phyloP scores from a whole-genome alignment of 2,113 vertebrate species.

The Mus musculus region GRCm39 chr4:95905501-95906000 shows the following conservation, averaged over 20 bases:
- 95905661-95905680: conserved; percentile 54
- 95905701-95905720: conserved; percentile 18
- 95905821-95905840: conserved; percentile 94
- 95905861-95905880: conserved; percentile 99
- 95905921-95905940: conserved; percentile 90
- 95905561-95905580: neutral
- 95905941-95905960: neutral
- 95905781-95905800: conserved; percentile 20
- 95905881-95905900: conserved; percentile 99
- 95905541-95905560: conserved; percentile 20
- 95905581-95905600: conserved; percentile 10
- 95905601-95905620: neutral
- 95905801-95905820: conserved; percentile 59
- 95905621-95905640: neutral
- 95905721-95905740: conserved; percentile 41
- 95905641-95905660: neutral
- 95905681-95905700: conserved; percentile 53
- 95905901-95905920: conserved; percentile 98
- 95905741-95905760: neutral
- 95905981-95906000: neutral
- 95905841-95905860: conserved; percentile 94
- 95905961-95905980: neutral
- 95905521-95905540: conserved; percentile 54
- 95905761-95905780: neutral
- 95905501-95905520: conserved; percentile 37